Evolutionary conservation across 2,113 vertebrate species (phyloP), one percentile per base, ranked within the genome.

Genomic region (Archocentrus centrarchus): DNA sequence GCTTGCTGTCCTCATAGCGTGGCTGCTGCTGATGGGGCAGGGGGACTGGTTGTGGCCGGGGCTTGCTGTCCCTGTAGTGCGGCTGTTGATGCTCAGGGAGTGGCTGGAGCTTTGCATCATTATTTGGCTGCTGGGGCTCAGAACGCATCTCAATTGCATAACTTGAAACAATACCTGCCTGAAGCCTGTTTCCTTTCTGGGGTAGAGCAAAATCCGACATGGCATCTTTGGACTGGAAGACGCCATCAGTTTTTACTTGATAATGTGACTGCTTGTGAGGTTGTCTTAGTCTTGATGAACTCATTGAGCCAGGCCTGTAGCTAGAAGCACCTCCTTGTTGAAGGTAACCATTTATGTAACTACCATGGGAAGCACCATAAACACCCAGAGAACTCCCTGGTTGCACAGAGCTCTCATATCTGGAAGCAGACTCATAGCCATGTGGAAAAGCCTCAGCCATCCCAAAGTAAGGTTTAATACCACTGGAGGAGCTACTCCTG

Each of bases 41-140:
- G 0, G 35, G 61, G 1, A 0, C 32, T 14, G 41, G 41, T 11
- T 44, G 58, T 0, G 11, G 41, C 41, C 41, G 1, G 13, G 41
- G 11, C 2, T 15, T 5, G 44, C 13, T 14, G 4, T 13, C 13
- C 11, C 14, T 14, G 44, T 47, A 47, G 44, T 4, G 13, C 5
- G 4, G 44, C 35, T 35, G 35, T 35, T 35, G 35, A 35, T 7
- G 35, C 6, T 10, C 3, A 6, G 5, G 2, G 0, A 10, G 22
- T 6, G 1, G 41, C 15, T 30, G 22, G 41, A 22, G 27, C 14
- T 50, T 15, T 41, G 27, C 9, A 15, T 20, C 66, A 6, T 30
- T 7, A 27, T 24, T 27, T 3, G 9, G 24, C 59, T 2, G 47
- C 27, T 58, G 60, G 4, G 59, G 15, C 0, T 11, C 22, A n/a